Conservation (phyloP, 1,140 invertebrate species). For the Hydropsyche tenuis region DNA sequence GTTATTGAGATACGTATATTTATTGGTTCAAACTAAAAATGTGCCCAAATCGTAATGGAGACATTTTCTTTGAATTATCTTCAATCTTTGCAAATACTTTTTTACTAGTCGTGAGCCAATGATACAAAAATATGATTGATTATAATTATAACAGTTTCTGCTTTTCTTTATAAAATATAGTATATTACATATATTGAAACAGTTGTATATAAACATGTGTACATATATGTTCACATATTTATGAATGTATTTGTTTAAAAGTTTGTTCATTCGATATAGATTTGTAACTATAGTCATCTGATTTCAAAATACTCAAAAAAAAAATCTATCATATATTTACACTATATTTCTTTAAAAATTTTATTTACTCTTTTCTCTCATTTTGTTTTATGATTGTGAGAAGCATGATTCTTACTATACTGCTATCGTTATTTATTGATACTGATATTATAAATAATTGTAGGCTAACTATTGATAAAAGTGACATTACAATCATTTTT, state of each 20-base stretch:
- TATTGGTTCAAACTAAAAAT: too few relatives aligned
- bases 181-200: too few relatives aligned
- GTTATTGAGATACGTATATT: too few relatives aligned
- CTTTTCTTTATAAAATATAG: too few relatives aligned
- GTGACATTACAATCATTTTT: slow-evolving; percentile 51
- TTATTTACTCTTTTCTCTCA: not conserved
- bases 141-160: too few relatives aligned
- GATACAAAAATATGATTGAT: not conserved
- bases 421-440: slow-evolving; percentile 49
- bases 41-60: too few relatives aligned
- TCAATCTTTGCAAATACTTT: too few relatives aligned
- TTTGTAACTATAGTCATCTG: not conserved
- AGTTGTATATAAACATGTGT: too few relatives aligned
- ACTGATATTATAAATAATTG: slow-evolving; percentile 38
- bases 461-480: slow-evolving; percentile 43
- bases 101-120: slow-evolving; percentile 23
- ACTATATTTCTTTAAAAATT: slow-evolving; percentile 9
- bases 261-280: not conserved
- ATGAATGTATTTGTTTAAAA: too few relatives aligned
- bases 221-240: too few relatives aligned
- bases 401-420: slow-evolving; percentile 26
- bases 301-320: slow-evolving; percentile 19
- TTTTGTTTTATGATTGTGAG: not conserved
- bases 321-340: not conserved
- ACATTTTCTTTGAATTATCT: too few relatives aligned